These are phyloP conservation scores for Dromius quadrimaculatus DNA, from an alignment of 2,888 invertebrate species.

Conservation along the genomic window DNA sequence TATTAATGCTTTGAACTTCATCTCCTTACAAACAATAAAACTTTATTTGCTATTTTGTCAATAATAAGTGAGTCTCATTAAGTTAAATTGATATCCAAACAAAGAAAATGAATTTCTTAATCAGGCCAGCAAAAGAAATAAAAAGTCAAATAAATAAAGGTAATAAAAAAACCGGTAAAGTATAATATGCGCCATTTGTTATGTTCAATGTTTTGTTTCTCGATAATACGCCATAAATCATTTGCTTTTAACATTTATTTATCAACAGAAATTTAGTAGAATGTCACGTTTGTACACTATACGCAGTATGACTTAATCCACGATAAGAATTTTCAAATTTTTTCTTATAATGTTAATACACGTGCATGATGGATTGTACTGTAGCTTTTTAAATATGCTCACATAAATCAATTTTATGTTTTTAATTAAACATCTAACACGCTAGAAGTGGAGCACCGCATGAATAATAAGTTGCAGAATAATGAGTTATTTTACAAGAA, in stretches of 20 bases:
- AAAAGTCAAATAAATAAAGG: too few relatives aligned
- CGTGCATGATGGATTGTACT: background rate
- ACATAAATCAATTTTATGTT: constrained; percentile 5
- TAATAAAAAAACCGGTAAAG: constrained; percentile 16
- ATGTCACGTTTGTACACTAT: constrained; percentile 21
- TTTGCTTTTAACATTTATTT: constrained; percentile 29
- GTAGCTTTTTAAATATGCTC: background rate
- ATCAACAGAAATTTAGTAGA: constrained; percentile 24
- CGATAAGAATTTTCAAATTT: constrained; percentile 13
- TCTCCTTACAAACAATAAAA: too few relatives aligned
- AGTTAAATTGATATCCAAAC: too few relatives aligned
- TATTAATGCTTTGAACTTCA: too few relatives aligned
- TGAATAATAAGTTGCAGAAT: background rate
- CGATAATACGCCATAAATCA: constrained; percentile 18
- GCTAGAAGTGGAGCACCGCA: background rate
- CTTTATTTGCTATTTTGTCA: too few relatives aligned
- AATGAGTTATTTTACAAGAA: background rate
- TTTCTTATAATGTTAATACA: constrained; percentile 19
- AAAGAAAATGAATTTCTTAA: too few relatives aligned
- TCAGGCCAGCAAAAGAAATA: too few relatives aligned
- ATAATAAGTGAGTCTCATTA: too few relatives aligned
- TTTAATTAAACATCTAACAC: background rate
- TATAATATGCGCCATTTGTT: constrained; percentile 20
- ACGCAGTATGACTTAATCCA: constrained; percentile 20
- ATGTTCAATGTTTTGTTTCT: constrained; percentile 7